Percentiles rank a stretch among this genome's conserved stretches.
phyloP scores from a whole-genome alignment of 2,797 vertebrate species.

The Crocodylus rhombifer region DNA sequence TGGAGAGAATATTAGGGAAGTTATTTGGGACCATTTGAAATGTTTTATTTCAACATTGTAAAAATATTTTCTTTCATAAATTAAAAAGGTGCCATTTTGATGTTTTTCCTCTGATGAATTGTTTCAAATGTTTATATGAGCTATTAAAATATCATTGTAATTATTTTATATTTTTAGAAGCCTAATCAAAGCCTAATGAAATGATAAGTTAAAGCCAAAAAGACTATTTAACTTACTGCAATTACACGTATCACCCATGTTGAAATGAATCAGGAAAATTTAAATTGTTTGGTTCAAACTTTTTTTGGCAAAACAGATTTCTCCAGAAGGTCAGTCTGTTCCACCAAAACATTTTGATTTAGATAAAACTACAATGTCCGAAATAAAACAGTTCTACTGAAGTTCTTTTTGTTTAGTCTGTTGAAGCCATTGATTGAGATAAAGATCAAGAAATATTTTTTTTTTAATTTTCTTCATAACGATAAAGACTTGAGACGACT shows the following conservation, averaged over 20 bases:
- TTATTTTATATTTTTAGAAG: not conserved
- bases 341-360: not conserved
- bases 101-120: not conserved
- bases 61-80: not conserved
- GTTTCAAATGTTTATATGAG: not conserved
- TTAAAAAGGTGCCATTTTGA: not conserved
- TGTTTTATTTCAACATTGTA: not conserved
- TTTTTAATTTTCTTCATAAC: not conserved
- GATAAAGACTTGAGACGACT: not conserved
- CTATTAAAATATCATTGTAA: not conserved
- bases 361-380: conserved; percentile 13
- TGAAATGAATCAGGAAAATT: not conserved
- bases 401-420: not conserved
- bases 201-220: not conserved
- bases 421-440: not conserved
- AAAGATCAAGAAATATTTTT: not conserved
- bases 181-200: not conserved
- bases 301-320: not conserved
- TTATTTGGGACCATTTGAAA: not conserved
- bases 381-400: not conserved
- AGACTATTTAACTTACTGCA: not conserved
- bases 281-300: not conserved
- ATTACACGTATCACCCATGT: not conserved
- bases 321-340: fast-evolving
- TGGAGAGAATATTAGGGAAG: not conserved